These are phyloP conservation scores for Gymnocephalus cernua DNA, from an alignment of 2,113 vertebrate species.

Conservation along the genomic window DNA sequence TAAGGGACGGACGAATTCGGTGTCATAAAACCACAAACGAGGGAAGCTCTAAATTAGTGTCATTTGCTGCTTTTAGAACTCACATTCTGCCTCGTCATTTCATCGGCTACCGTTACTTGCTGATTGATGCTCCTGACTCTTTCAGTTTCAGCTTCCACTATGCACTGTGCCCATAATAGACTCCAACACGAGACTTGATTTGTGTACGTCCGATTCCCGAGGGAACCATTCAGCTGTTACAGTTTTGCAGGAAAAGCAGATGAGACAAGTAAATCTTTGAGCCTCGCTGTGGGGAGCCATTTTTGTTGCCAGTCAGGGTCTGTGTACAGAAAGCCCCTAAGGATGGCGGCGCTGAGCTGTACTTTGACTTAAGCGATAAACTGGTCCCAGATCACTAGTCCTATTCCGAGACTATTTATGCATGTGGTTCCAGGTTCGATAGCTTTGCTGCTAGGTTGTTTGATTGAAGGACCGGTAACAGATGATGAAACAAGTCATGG, in stretches of 20 bases:
- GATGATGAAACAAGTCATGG: slow-evolving; percentile 11
- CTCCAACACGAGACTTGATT: slow-evolving; percentile 72
- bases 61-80: slow-evolving; percentile 65
- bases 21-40: slow-evolving; percentile 58
- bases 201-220: slow-evolving; percentile 66
- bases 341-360: slow-evolving; percentile 39
- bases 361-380: slow-evolving; percentile 54
- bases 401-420: slow-evolving; percentile 52
- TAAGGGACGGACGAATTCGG: slow-evolving; percentile 23
- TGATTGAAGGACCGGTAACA: slow-evolving; percentile 12
- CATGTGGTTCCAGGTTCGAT: slow-evolving; percentile 25
- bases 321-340: slow-evolving; percentile 47
- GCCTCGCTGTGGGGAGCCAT: slow-evolving; percentile 74
- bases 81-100: slow-evolving; percentile 67
- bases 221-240: slow-evolving; percentile 75
- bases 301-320: slow-evolving; percentile 62
- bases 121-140: slow-evolving; percentile 67
- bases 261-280: slow-evolving; percentile 82
- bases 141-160: slow-evolving; percentile 57
- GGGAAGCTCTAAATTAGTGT: slow-evolving; percentile 69
- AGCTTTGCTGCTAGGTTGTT: background rate
- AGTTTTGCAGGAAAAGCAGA: slow-evolving; percentile 81
- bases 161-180: slow-evolving; percentile 61
- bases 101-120: slow-evolving; percentile 48
- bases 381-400: slow-evolving; percentile 35